Percentiles rank a stretch among this genome's conserved stretches.
phyloP scores from a whole-genome alignment of 2,797 vertebrate genomes.

The Merluccius polli region DNA sequence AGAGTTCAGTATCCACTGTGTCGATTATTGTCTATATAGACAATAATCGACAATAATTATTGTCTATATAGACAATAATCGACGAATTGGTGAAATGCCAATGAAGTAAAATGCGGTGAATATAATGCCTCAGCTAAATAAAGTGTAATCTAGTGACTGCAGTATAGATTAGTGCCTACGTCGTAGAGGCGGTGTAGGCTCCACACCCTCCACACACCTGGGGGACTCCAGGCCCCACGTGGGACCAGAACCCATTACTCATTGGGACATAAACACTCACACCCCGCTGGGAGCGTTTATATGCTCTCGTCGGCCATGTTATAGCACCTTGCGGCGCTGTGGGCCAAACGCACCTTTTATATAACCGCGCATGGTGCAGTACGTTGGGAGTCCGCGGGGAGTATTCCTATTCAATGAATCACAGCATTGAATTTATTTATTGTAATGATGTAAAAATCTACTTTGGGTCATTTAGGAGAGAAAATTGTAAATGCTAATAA shows the following conservation, averaged over 20 bases:
- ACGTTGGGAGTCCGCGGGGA: background rate
- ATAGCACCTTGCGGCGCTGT: background rate
- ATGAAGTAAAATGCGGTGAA: too few relatives aligned
- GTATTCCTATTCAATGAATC: background rate
- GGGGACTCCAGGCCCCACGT: background rate
- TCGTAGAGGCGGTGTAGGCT: background rate
- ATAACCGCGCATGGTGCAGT: background rate
- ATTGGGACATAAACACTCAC: background rate
- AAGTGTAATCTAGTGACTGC: background rate
- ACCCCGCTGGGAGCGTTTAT: background rate
- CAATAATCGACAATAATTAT: too few relatives aligned
- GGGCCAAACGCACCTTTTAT: background rate
- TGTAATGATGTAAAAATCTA: background rate
- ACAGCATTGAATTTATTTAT: background rate
- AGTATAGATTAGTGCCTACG: background rate
- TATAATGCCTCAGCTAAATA: too few relatives aligned
- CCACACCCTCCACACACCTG: background rate
- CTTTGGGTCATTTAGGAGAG: too few relatives aligned
- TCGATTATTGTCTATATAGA: too few relatives aligned
- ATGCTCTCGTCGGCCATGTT: background rate
- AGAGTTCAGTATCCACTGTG: too few relatives aligned
- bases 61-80: too few relatives aligned
- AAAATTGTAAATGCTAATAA: too few relatives aligned
- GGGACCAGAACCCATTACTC: background rate
- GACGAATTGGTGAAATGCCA: too few relatives aligned